Evolutionary conservation across 2,113 vertebrate species (phyloP).

Genomic region (Pollimyrus isidori): DNA sequence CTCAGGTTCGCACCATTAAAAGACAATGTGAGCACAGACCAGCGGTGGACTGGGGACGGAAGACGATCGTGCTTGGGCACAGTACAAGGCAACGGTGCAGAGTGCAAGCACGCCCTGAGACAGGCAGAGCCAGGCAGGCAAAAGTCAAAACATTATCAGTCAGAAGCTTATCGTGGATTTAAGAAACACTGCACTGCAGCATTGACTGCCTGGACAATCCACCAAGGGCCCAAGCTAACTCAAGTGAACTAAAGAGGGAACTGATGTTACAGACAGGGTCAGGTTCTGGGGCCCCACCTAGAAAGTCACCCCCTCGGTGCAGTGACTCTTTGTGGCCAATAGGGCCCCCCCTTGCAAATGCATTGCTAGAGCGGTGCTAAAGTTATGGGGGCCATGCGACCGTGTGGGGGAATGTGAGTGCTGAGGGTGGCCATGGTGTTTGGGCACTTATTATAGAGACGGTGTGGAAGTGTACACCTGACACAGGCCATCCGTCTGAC

Average conservation of each 20-base stretch:
- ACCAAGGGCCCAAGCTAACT: neutral
- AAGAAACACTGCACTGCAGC: neutral
- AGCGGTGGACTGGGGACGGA: neutral
- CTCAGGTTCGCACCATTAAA: neutral
- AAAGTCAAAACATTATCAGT: too few species aligned
- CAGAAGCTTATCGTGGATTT: neutral
- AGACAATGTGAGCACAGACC: neutral
- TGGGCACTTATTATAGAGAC: neutral
- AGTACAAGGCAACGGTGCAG: neutral
- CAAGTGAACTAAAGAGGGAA: neutral
- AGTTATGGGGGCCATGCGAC: neutral
- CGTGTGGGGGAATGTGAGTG: neutral
- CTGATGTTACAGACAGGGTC: neutral
- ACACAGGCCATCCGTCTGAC: neutral
- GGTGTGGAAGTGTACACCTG: neutral
- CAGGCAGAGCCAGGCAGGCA: too few species aligned
- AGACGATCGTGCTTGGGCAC: neutral
- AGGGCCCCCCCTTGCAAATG: neutral
- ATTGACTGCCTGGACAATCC: neutral
- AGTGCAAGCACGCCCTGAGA: neutral
- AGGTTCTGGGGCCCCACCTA: neutral
- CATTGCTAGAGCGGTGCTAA: neutral
- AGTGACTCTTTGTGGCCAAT: neutral
- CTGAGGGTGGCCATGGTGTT: neutral
- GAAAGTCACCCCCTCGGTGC: neutral